A percentile compares a stretch with the other conserved stretches of the same genome.
Evolutionary conservation across 2,113 vertebrate species (phyloP).

Genomic region (Cygnus atratus): DNA sequence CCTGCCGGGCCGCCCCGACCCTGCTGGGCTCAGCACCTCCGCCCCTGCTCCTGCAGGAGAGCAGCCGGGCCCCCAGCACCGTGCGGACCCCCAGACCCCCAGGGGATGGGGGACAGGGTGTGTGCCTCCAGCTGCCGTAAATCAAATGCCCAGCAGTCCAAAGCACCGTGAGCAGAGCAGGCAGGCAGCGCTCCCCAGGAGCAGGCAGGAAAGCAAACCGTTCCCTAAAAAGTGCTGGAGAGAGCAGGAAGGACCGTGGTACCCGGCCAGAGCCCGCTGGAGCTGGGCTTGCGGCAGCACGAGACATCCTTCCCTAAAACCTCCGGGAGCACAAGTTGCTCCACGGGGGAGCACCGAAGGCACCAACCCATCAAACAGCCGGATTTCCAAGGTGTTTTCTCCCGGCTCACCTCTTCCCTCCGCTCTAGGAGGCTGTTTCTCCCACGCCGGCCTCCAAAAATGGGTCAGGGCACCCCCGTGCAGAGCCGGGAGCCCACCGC

Average conservation of each 20-base stretch:
- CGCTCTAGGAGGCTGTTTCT: background rate
- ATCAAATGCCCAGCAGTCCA: background rate
- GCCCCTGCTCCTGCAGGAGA: background rate
- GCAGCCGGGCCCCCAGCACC: background rate
- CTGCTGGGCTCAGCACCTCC: accelerated
- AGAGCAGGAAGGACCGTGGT: background rate
- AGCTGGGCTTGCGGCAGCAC: no score
- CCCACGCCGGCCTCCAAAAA: background rate
- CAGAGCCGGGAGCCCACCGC: background rate
- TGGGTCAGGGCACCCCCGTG: accelerated
- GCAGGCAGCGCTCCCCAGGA: background rate
- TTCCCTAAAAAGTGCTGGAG: background rate
- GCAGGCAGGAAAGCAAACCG: background rate
- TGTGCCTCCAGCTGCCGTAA: background rate
- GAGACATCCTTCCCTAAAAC: background rate
- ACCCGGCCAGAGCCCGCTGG: background rate
- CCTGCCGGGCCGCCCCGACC: accelerated
- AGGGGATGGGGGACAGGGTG: background rate
- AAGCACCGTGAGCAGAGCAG: background rate
- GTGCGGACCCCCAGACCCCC: background rate
- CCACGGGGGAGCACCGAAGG: background rate
- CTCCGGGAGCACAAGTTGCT: background rate
- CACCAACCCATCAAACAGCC: background rate
- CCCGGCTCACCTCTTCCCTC: background rate
- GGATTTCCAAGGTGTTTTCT: background rate